Conservation (phyloP, 2,888 invertebrate genomes). For the Limnephilus rhombicus region DNA sequence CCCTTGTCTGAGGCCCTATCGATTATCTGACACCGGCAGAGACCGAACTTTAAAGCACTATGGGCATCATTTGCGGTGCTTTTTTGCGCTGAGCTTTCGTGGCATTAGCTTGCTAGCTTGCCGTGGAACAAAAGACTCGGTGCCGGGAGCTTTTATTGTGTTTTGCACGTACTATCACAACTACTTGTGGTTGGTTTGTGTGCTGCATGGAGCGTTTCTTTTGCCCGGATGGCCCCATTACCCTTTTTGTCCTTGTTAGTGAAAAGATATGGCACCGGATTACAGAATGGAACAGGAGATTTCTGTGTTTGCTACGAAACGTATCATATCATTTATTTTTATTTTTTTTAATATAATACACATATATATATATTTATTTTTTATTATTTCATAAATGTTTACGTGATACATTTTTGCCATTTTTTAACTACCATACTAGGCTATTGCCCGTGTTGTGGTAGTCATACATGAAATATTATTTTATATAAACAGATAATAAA, state of each 20-base stretch:
- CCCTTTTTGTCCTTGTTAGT: constrained; percentile 15
- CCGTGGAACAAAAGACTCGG: constrained; percentile 32
- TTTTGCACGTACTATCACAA: constrained; percentile 43
- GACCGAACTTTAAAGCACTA: constrained; percentile 28
- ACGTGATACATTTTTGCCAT: no score
- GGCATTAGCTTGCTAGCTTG: constrained; percentile 20
- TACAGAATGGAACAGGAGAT: neutral
- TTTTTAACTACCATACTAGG: no score
- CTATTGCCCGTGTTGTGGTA: no score
- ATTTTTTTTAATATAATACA: no score
- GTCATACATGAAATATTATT: no score
- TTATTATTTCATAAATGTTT: no score
- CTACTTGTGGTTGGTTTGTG: constrained; percentile 28
- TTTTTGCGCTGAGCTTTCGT: constrained; percentile 44
- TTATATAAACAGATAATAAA: no score
- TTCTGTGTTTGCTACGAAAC: neutral
- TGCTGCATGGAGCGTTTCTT: constrained; percentile 3
- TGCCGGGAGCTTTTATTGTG: constrained; percentile 42
- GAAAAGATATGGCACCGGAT: constrained; percentile 1
- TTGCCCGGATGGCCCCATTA: constrained; percentile 20
- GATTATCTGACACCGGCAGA: constrained; percentile 50
- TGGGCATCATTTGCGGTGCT: constrained; percentile 38
- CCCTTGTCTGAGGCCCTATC: constrained; percentile 15
- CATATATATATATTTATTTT: no score
- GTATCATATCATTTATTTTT: neutral